Evolutionary conservation across 2,888 invertebrate species (phyloP), one percentile per base, ranked within the genome.

Genomic region (Rotaria sp.): DNA sequence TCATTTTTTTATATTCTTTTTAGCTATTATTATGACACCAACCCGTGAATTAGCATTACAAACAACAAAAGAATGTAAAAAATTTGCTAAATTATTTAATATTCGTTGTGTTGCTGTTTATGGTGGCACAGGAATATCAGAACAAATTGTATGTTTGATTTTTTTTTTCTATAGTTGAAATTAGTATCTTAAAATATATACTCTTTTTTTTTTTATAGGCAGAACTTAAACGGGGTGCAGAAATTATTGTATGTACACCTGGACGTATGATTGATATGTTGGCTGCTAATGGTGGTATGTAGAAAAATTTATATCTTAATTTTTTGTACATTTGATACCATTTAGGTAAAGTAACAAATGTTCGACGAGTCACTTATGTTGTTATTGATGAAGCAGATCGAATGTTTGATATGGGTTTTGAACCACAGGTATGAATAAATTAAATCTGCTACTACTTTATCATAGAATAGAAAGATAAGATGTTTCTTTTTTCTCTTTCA

Each of bases 331-430:
- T 86, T n/a, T 52, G 86, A 67, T 84, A 75, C 24, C 86, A 59
- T 88, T 89, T n/a, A 92, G 93, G 93, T 74, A 94, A 96, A 88
- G 98, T 99, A 3, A 99, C 99, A 15, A 99, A 99, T 92, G 92
- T 99, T 87, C 93, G 95, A n/a, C 93, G 99, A 75, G 96, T 97
- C 74, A 98, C 98, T 0, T 99, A 97, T 90, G 94, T 99, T 80
- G 99, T 99, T 1, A 92, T 99, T 59, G 99, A 99, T 91, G 99
- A 99, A 92, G 99, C 99, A 0, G 99, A 99, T 91, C 93, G 99
- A 75, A 99, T 99, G 99, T 99, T 99, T 91, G 99, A 99, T 91
- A 97, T 99, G 97, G 97, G 97, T 35, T 99, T 99, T 90, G 99
- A 99, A 92, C 97, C 96, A 0, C 96, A 97, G 93, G 80, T 80